A percentile compares a stretch with the other conserved stretches of the same genome.
These are phyloP conservation scores for Helicoverpa zea DNA, from an alignment of 1,140 invertebrate species.

Conservation along the genomic window DNA sequence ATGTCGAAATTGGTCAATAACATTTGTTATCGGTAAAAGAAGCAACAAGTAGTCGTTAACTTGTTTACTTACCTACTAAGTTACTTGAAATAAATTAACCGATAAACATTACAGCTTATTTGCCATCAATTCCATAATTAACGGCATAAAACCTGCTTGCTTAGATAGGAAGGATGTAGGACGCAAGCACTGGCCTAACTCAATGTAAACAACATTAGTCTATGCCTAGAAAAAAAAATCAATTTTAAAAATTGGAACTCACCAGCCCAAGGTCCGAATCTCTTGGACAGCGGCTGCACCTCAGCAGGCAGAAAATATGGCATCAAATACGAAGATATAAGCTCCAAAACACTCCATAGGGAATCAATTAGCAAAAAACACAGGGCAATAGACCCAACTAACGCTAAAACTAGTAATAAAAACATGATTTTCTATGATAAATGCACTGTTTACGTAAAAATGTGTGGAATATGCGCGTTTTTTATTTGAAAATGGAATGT, in stretches of 20 bases:
- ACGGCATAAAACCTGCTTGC: background rate
- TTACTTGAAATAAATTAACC: background rate
- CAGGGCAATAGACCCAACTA: slow-evolving; percentile 80
- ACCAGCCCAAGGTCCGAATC: slow-evolving; percentile 88
- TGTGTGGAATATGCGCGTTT: slow-evolving; percentile 15
- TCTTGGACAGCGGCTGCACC: slow-evolving; percentile 85
- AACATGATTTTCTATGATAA: slow-evolving; percentile 55
- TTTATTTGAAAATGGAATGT: slow-evolving; percentile 31
- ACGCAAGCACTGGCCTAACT: background rate
- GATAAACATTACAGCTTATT: background rate
- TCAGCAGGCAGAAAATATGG: slow-evolving; percentile 87
- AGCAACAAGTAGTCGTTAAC: too few species aligned
- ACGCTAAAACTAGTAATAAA: slow-evolving; percentile 67
- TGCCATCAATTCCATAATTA: background rate
- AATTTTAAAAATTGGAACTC: slow-evolving; percentile 48
- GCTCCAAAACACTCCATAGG: slow-evolving; percentile 84
- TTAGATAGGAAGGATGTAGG: background rate
- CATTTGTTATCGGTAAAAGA: too few species aligned
- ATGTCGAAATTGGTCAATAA: too few species aligned
- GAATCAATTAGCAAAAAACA: slow-evolving; percentile 82
- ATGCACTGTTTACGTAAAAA: slow-evolving; percentile 7
- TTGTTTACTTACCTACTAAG: too few species aligned
- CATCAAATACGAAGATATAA: slow-evolving; percentile 84
- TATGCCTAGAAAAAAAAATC: background rate
- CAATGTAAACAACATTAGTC: slow-evolving; percentile 31